Evolutionary conservation across 2,888 invertebrate species (phyloP).

Genomic region (Cephus rjabovi): DNA sequence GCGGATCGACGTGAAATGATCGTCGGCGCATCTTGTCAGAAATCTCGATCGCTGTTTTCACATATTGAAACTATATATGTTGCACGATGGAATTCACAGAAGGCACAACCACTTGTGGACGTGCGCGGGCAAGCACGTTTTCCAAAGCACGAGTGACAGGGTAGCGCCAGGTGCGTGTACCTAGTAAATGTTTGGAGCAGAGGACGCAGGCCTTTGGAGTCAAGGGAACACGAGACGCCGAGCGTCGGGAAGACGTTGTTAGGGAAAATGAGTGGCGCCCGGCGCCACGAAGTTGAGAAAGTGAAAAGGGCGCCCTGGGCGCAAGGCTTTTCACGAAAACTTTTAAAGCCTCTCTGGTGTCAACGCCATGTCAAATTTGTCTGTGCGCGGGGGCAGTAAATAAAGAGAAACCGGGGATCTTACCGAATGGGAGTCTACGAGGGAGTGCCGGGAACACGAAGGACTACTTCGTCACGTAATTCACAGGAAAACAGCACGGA

Average conservation of each 20-base stretch:
- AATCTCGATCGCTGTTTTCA: neutral
- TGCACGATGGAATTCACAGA: neutral
- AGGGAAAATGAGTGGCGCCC: neutral
- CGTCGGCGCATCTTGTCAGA: neutral
- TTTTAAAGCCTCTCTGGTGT: conserved; percentile 18
- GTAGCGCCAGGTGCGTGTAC: neutral
- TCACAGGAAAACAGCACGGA: conserved; percentile 34
- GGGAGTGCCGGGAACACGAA: conserved; percentile 15
- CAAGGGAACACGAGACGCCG: conserved; percentile 9
- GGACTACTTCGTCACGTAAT: conserved; percentile 20
- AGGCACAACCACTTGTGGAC: conserved; percentile 61
- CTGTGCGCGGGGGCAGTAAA: conserved; percentile 28
- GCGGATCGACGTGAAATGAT: neutral
- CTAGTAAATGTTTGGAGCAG: neutral
- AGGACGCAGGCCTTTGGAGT: neutral
- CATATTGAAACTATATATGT: neutral
- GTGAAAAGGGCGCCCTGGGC: neutral
- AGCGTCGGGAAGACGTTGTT: neutral
- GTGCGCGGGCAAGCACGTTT: conserved; percentile 4
- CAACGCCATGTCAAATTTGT: conserved; percentile 51
- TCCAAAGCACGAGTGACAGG: neutral
- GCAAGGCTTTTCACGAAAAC: neutral
- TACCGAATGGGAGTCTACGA: conserved; percentile 30
- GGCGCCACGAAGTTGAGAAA: conserved; percentile 6
- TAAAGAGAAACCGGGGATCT: conserved; percentile 42